Conservation (phyloP, 2,113 vertebrate species). For the Eolophus roseicapilla region DNA sequence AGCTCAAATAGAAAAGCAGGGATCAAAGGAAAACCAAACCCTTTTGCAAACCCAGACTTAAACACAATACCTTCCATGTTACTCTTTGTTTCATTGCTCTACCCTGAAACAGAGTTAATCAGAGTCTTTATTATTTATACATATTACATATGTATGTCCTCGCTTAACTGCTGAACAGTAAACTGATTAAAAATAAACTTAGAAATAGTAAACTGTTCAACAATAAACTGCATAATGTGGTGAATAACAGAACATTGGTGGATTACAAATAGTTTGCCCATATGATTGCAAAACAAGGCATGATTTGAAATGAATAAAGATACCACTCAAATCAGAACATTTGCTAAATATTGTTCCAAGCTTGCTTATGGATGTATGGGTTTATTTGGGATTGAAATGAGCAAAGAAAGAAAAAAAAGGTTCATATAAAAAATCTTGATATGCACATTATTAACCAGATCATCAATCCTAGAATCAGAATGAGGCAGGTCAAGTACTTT, state of each 20-base stretch:
- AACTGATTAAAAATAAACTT: neutral
- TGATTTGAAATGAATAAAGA: neutral
- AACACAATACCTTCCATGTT: neutral
- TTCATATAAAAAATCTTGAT: neutral
- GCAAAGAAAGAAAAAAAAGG: neutral
- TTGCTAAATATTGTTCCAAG: neutral
- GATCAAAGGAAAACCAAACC: neutral
- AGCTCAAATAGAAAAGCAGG: neutral
- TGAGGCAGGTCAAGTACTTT: neutral
- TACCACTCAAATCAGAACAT: neutral
- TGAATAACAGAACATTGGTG: neutral
- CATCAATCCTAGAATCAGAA: neutral
- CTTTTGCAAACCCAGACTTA: neutral
- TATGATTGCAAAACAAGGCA: neutral
- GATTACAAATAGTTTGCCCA: neutral
- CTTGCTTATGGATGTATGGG: neutral
- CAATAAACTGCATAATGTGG: neutral
- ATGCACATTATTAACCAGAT: neutral
- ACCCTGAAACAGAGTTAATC: neutral
- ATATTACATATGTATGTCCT: neutral
- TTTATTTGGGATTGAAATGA: neutral
- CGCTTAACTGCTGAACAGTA: neutral
- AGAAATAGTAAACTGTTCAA: neutral
- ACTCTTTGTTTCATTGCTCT: neutral
- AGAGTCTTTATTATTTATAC: neutral